Conservation (phyloP, 2,113 vertebrate genomes). For the Mobula hypostoma region DNA sequence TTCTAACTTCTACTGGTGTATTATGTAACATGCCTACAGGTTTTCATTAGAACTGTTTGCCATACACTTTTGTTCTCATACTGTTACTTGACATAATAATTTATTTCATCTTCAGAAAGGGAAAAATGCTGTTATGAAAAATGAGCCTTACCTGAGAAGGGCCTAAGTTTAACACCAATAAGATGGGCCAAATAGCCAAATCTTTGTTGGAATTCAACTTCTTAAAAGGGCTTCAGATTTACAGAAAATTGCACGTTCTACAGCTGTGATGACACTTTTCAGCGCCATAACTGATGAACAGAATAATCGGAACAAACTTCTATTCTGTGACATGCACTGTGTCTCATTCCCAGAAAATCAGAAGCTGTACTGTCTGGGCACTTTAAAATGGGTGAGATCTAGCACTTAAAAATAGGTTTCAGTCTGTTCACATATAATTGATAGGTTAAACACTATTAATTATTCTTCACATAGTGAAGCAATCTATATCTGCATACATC, state of each 20-base stretch:
- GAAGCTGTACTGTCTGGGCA: too few relatives aligned
- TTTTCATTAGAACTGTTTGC: slow-evolving; percentile 12
- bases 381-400: background rate
- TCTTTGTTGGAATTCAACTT: too few relatives aligned
- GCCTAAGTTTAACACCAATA: background rate
- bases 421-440: too few relatives aligned
- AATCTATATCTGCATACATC: background rate
- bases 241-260: background rate
- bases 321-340: background rate
- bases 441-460: background rate
- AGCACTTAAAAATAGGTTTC: background rate
- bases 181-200: background rate
- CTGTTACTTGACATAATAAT: background rate
- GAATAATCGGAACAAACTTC: background rate
- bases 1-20: background rate
- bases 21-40: slow-evolving; percentile 14
- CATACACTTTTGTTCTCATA: slow-evolving; percentile 14
- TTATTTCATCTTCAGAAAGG: background rate
- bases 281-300: background rate
- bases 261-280: background rate
- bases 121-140: background rate
- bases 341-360: too few relatives aligned
- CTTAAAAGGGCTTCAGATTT: background rate
- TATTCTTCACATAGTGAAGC: background rate
- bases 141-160: background rate